These are phyloP conservation scores for Tholera decimalis DNA, from an alignment of 2,888 invertebrate genomes.

Conservation along the genomic window DNA sequence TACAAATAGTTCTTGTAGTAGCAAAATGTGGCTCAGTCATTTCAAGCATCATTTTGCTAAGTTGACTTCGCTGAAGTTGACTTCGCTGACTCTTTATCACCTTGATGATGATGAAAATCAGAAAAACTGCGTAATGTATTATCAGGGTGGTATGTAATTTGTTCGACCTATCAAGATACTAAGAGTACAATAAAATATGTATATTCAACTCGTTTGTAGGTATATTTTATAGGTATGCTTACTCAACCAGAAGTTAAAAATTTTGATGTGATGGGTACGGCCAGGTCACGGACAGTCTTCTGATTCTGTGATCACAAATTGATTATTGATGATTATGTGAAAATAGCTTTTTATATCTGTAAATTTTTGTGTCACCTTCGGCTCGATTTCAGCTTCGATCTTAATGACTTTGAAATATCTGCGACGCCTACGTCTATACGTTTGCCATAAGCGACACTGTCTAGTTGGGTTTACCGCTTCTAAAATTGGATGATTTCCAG, in stretches of 20 bases:
- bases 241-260: neutral
- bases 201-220: neutral
- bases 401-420: neutral
- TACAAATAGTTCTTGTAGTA: too few relatives aligned
- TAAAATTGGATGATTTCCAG: neutral
- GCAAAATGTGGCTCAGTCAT: too few relatives aligned
- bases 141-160: neutral
- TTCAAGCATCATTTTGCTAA: too few relatives aligned
- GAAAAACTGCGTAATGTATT: neutral
- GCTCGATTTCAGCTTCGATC: neutral
- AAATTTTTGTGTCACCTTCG: neutral
- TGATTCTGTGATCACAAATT: slow-evolving; percentile 4
- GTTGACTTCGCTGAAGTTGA: too few relatives aligned
- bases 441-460: neutral
- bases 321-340: neutral
- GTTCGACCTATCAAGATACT: neutral
- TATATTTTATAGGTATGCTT: neutral
- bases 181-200: slow-evolving; percentile 7
- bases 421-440: neutral
- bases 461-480: neutral
- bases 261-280: neutral
- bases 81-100: too few relatives aligned
- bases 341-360: neutral
- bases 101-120: slow-evolving; percentile 1
- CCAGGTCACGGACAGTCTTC: neutral